Evolutionary conservation across 92 coral and sea anemone genomes (phyloP).

Genomic region (Meandrina meandrites): DNA sequence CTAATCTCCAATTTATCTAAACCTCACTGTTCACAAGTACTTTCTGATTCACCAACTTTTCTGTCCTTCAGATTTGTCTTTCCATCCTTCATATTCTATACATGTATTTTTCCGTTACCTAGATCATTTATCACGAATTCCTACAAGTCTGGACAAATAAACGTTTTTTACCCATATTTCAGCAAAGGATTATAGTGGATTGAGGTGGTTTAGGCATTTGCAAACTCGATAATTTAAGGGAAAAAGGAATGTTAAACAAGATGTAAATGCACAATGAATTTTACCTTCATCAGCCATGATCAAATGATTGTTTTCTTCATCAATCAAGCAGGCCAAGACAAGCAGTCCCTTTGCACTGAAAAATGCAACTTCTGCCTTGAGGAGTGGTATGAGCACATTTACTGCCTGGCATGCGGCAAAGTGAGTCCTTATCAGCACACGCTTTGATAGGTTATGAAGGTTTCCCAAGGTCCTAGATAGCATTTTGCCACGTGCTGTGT

Average conservation of each 20-base stretch:
- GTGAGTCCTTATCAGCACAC: conserved; percentile 61
- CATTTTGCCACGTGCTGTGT: conserved; percentile 57
- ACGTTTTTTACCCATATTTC: too few relatives aligned
- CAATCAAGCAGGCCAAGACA: conserved; percentile 69
- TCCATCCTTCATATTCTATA: too few relatives aligned
- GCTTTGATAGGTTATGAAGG: conserved; percentile 64
- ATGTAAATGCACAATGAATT: background rate
- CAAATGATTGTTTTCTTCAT: conserved; percentile 72
- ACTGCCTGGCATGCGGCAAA: conserved; percentile 65
- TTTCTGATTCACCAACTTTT: too few relatives aligned
- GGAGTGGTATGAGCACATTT: conserved; percentile 60
- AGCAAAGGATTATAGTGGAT: too few relatives aligned
- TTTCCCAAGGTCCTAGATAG: conserved; percentile 55
- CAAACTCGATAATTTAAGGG: too few relatives aligned
- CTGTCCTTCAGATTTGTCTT: too few relatives aligned
- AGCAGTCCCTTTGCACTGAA: conserved; percentile 62
- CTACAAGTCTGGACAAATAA: too few relatives aligned
- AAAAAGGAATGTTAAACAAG: background rate
- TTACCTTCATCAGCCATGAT: conserved; percentile 77
- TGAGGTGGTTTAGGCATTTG: too few relatives aligned
- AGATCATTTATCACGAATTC: too few relatives aligned
- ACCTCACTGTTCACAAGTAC: too few relatives aligned
- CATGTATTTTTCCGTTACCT: too few relatives aligned
- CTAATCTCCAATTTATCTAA: too few relatives aligned
- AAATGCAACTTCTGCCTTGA: conserved; percentile 65